Base-by-base conservation (phyloP, 1,140 invertebrate genomes). In the Heterodera carotae region DNA sequence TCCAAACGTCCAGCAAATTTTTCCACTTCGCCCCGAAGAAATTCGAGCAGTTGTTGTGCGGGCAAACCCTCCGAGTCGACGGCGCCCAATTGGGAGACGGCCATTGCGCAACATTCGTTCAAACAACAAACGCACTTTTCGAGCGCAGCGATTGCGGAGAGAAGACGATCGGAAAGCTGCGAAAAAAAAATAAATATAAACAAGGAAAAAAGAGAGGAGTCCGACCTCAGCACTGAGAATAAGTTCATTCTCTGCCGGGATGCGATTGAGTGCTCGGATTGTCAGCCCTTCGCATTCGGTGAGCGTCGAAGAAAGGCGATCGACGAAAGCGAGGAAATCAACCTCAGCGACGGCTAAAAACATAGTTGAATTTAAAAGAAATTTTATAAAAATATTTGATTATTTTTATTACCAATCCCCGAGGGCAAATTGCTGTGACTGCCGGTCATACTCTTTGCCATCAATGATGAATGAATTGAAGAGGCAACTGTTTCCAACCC, bases 1-100 rank as follows among this genome's bases (percentile, higher is more conserved):
- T 84, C 71, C 25, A 79, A 81, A 18, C 59, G 77, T n/a, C 83
- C 84, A 36, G 73, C 67, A 29, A 48, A 36, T 69, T 88, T 87
- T 33, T 87, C 84, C 18, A 86, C 84, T 12, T 75, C 76, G 25
- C 69, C 59, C 31, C 84, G 85, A 10, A 86, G 64, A 62, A 88
- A 80, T 48, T 86, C 84, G 64, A 81, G 80, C 22, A 86, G 59
- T 79, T 88, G 56, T 8, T 64, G 70, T 10, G 79, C 70, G 5
- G 80, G 64, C 22, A 86, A 82, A 8, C 84, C 82, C 34, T 88
- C 84, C 60, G 25, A 64, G 29, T 64, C 70, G 7, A 56, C 72
- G 15, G 27, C 64, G 31, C 53, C 36, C n/a, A 74, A 25, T 62
- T 74, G 56, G 36, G 72, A 74, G 29, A 39, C 64, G 43, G 72